Percentiles rank a stretch among this genome's conserved stretches.
Evolutionary conservation across 2,113 vertebrate genomes (phyloP).

Genomic region (Tautogolabrus adspersus): DNA sequence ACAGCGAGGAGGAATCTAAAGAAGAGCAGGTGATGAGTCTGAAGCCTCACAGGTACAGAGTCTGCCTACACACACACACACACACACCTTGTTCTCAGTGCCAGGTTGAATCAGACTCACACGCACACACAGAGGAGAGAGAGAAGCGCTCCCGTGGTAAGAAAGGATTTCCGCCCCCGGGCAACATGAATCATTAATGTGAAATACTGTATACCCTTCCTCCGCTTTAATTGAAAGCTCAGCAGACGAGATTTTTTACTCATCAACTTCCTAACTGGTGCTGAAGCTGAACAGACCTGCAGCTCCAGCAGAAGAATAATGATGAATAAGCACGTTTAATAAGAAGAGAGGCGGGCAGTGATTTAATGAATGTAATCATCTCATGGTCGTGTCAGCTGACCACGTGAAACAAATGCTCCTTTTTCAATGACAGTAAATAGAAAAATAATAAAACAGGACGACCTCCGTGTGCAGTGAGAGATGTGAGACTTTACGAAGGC

Average conservation of each 20-base stretch:
- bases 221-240: not conserved
- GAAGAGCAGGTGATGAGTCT: not conserved
- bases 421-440: not conserved
- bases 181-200: constrained; percentile 27
- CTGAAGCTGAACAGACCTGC: not conserved
- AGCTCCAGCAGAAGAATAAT: not conserved
- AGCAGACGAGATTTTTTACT: not conserved
- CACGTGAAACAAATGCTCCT: not conserved
- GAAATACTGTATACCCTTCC: not conserved
- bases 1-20: too few species aligned
- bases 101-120: not conserved
- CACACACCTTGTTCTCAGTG: not conserved
- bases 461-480: not conserved
- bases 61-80: not conserved
- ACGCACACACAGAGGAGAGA: not conserved
- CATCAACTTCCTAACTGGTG: not conserved
- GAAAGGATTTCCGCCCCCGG: not conserved
- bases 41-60: not conserved
- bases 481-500: not conserved
- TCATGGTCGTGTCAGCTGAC: too few species aligned
- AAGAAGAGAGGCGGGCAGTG: not conserved
- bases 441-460: not conserved
- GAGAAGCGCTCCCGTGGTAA: not conserved
- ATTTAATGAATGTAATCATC: too few species aligned
- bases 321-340: not conserved